Evolutionary conservation across 2,888 invertebrate genomes (phyloP).

Genomic region (Girardia tigrina): DNA sequence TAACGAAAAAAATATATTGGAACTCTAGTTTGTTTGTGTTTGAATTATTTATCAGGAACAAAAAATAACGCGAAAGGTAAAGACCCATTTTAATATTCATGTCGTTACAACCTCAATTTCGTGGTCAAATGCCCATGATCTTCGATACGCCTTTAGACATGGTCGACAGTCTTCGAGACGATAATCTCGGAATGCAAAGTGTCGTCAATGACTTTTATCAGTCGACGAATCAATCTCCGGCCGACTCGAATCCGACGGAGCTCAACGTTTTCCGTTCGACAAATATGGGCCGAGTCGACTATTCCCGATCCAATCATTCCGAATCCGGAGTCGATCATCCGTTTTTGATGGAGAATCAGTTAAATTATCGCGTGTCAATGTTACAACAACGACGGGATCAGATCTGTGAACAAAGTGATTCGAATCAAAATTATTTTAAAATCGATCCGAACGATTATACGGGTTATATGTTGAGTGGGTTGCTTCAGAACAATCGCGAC

Average conservation of each 20-base stretch:
- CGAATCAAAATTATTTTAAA: conserved; percentile 8
- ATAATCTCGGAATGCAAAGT: not conserved
- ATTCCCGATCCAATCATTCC: not conserved
- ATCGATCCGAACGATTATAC: not conserved
- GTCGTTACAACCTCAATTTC: conserved; percentile 12
- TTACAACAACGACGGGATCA: too few relatives aligned
- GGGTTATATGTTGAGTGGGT: not conserved
- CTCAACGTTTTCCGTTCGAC: conserved; percentile 8
- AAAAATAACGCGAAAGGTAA: too few relatives aligned
- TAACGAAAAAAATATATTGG: not conserved
- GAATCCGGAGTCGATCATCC: not conserved
- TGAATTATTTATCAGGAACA: not conserved
- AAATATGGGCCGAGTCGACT: not conserved
- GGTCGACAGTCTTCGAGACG: not conserved
- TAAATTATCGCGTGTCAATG: not conserved
- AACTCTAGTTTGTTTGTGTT: not conserved
- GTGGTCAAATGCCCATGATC: not conserved
- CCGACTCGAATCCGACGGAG: not conserved
- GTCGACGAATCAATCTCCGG: not conserved
- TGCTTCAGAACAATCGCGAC: not conserved
- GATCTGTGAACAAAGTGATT: too few relatives aligned
- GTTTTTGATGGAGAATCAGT: not conserved
- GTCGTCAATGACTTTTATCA: not conserved
- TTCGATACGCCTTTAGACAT: not conserved
- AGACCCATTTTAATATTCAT: not conserved